Evolutionary conservation across 1,140 invertebrate species (phyloP).

Genomic region (Caenorhabditis inopinata): DNA sequence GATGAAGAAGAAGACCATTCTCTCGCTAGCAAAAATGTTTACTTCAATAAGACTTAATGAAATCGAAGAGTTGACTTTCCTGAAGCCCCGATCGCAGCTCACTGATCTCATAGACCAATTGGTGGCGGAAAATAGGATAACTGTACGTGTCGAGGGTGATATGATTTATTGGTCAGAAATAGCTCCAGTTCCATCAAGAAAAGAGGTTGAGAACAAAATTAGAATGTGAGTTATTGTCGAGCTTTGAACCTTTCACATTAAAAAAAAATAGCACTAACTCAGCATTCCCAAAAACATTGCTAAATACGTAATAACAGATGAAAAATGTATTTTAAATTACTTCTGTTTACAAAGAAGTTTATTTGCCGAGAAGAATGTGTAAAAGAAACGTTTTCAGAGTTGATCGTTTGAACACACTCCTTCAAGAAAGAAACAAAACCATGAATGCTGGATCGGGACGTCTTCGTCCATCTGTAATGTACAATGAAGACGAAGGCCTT

Average conservation of each 20-base stretch:
- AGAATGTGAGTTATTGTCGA: neutral
- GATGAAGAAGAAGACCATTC: slow-evolving; percentile 12
- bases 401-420: neutral
- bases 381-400: neutral
- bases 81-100: neutral
- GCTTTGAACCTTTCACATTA: too few species aligned
- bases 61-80: neutral
- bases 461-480: neutral
- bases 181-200: neutral
- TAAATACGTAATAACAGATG: too few species aligned
- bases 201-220: neutral
- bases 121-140: neutral
- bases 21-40: neutral
- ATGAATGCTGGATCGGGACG: neutral
- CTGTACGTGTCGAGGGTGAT: neutral
- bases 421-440: neutral
- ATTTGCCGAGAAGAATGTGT: too few species aligned
- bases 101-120: neutral
- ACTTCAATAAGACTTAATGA: neutral
- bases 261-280: too few species aligned
- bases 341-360: too few species aligned
- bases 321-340: too few species aligned
- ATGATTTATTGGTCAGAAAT: slow-evolving; percentile 18
- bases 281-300: too few species aligned
- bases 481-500: neutral